Conservation (phyloP, 2,113 vertebrate genomes). For the Oryctolagus cuniculus region mOryCun1.1 NC_091449.1:58784001-58784500, state of each 20-base stretch:
- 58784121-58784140: constrained; percentile 44
- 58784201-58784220: constrained; percentile 63
- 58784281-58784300: constrained; percentile 62
- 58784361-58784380: constrained; percentile 49
- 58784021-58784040: neutral
- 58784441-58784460: constrained; percentile 23
- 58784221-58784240: constrained; percentile 41
- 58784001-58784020: constrained; percentile 53
- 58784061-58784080: constrained; percentile 27
- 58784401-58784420: neutral
- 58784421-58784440: constrained; percentile 31
- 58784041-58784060: constrained; percentile 26
- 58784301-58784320: constrained; percentile 62
- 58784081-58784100: constrained; percentile 15
- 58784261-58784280: constrained; percentile 60
- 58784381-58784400: neutral
- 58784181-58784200: constrained; percentile 66
- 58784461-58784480: neutral
- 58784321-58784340: constrained; percentile 54
- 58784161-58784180: constrained; percentile 53
- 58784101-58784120: constrained; percentile 61
- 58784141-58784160: constrained; percentile 66
- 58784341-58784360: constrained; percentile 47
- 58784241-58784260: constrained; percentile 64
- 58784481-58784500: neutral